Percentiles rank a stretch among this genome's conserved stretches.
phyloP scores from a whole-genome alignment of 1,140 invertebrate genomes.

The Zaprionus ghesquierei region DNA sequence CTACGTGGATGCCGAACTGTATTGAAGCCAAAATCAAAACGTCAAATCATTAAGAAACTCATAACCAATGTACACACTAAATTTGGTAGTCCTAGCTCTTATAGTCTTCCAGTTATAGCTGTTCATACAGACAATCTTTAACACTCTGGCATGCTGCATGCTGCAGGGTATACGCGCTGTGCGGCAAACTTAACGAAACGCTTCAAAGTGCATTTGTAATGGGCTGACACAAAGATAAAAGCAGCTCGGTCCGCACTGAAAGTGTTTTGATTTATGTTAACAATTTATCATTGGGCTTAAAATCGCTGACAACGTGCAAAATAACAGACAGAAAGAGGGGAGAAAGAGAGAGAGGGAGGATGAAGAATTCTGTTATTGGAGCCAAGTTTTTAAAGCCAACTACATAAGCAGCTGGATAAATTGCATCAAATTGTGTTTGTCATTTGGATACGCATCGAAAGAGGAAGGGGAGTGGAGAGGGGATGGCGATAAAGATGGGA shows the following conservation, averaged over 20 bases:
- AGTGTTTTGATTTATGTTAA: constrained; percentile 61
- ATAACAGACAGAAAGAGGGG: background rate
- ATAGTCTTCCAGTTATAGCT: too few species aligned
- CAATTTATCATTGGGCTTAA: constrained; percentile 29
- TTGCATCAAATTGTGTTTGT: background rate
- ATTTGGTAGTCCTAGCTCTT: too few species aligned
- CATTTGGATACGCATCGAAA: background rate
- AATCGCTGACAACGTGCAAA: constrained; percentile 29
- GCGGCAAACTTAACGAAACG: background rate
- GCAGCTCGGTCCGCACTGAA: constrained; percentile 30
- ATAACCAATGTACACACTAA: too few species aligned
- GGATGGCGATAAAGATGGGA: too few species aligned
- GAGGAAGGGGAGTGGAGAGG: background rate
- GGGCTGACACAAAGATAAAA: constrained; percentile 60
- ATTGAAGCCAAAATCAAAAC: too few species aligned
- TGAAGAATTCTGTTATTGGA: background rate
- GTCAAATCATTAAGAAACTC: too few species aligned
- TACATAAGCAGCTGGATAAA: background rate
- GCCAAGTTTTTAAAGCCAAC: background rate
- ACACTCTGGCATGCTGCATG: too few species aligned
- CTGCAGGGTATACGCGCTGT: background rate
- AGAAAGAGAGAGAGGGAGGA: background rate
- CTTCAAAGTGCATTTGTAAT: constrained; percentile 70
- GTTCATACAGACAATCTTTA: too few species aligned
- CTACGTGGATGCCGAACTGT: too few species aligned